phyloP scores from a whole-genome alignment of 2,113 vertebrate species.

The Leucoraja erinaceus region DNA sequence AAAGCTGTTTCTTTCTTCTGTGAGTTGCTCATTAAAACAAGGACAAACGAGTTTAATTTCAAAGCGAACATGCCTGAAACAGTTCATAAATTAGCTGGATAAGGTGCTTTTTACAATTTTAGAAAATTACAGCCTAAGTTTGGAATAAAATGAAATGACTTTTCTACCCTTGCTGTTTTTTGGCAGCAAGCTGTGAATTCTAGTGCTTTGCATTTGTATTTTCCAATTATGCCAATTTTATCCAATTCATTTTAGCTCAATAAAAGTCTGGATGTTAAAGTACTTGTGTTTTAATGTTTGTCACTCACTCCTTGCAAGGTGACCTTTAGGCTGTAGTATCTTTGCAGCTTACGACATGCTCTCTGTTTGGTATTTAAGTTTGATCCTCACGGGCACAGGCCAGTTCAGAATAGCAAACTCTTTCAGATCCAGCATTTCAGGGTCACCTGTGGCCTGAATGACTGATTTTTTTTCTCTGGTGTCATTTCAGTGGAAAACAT shows the following conservation, averaged over 20 bases:
- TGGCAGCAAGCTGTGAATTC: slow-evolving; percentile 27
- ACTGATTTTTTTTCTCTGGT: background rate
- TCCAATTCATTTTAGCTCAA: slow-evolving; percentile 37
- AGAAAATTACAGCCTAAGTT: background rate
- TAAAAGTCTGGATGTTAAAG: slow-evolving; percentile 27
- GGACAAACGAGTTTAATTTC: too few relatives aligned
- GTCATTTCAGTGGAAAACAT: background rate
- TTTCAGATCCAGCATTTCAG: background rate
- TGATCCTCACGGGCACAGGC: background rate
- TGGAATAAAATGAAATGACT: background rate
- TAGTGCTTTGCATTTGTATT: slow-evolving; percentile 29
- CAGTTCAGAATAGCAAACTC: background rate
- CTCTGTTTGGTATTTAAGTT: slow-evolving; percentile 8
- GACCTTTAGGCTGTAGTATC: slow-evolving; percentile 6
- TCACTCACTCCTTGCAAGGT: slow-evolving; percentile 24
- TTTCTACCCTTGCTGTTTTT: slow-evolving; percentile 28
- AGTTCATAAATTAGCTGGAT: background rate
- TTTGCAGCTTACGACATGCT: background rate
- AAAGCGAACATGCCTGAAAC: background rate
- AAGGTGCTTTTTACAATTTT: background rate
- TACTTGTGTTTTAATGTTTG: slow-evolving; percentile 14
- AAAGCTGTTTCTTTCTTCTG: too few relatives aligned
- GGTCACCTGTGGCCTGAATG: background rate
- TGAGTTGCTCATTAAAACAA: too few relatives aligned
- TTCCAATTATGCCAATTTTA: slow-evolving; percentile 23